Evolutionary conservation across 2,113 vertebrate species (phyloP).

Genomic region (Carassius carassius): DNA sequence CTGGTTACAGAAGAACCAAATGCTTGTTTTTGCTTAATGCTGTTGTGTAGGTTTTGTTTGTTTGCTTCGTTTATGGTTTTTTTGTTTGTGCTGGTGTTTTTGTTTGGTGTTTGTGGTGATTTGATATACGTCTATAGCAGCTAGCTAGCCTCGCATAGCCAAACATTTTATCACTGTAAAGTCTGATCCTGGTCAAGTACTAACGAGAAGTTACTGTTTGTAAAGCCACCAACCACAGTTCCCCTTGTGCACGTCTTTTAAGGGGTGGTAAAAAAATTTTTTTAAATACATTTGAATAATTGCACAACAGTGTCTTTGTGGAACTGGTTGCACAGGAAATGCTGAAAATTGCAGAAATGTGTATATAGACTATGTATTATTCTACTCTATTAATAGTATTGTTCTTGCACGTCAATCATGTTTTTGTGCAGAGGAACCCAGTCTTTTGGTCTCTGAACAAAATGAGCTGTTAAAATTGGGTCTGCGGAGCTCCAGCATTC

Average conservation of each 20-base stretch:
- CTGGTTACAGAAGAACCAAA: background rate
- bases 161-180: background rate
- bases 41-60: no score
- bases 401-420: background rate
- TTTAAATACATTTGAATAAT: background rate
- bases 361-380: background rate
- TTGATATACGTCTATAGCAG: constrained; percentile 65
- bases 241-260: background rate
- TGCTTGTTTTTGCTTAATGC: background rate
- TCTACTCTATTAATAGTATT: background rate
- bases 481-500: constrained; percentile 74
- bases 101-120: no score
- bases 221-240: background rate
- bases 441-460: constrained; percentile 82
- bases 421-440: constrained; percentile 76
- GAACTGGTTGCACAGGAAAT: no score
- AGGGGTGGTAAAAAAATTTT: background rate
- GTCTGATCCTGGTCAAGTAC: background rate
- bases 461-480: constrained; percentile 80
- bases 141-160: background rate
- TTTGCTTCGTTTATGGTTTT: background rate
- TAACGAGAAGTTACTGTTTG: background rate
- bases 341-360: background rate
- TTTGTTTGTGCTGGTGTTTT: no score
- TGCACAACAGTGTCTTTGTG: no score